Percentiles rank a stretch among this genome's conserved stretches.
Evolutionary conservation across 2,888 invertebrate genomes (phyloP).

Genomic region (Liopterus haemorrhoidalis): DNA sequence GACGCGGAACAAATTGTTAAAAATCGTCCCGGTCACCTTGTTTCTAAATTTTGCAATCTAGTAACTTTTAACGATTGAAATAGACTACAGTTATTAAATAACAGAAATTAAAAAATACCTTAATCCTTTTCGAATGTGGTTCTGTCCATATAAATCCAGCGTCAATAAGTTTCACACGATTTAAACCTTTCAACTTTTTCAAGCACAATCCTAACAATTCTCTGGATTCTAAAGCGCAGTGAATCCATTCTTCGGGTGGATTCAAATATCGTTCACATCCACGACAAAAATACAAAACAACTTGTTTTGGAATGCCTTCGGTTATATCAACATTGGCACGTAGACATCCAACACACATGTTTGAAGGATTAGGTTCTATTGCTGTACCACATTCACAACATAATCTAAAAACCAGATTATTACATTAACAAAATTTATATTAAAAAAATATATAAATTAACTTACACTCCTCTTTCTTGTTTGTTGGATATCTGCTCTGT

Average conservation of each 20-base stretch:
- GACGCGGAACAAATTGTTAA: too few relatives aligned
- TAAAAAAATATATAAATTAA: conserved; percentile 28
- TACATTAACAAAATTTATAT: conserved; percentile 4
- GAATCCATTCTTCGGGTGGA: conserved; percentile 85
- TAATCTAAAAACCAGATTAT: conserved; percentile 50
- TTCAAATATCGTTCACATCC: conserved; percentile 93
- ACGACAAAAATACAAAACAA: conserved; percentile 80
- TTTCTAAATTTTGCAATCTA: too few relatives aligned
- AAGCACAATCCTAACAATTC: conserved; percentile 86
- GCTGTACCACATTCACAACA: conserved; percentile 92
- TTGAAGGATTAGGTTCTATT: conserved; percentile 93
- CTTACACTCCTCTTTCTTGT: conserved; percentile 47
- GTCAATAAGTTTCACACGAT: conserved; percentile 85
- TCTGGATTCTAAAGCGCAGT: conserved; percentile 79
- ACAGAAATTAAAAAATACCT: conserved; percentile 51
- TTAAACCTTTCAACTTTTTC: conserved; percentile 85
- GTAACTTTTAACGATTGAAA: background rate
- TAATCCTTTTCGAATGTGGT: conserved; percentile 95
- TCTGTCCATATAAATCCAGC: conserved; percentile 99
- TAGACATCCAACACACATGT: conserved; percentile 95
- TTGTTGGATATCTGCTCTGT: conserved; percentile 40
- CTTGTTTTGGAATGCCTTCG: conserved; percentile 92
- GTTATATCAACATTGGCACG: conserved; percentile 91
- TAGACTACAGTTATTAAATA: conserved; percentile 1
- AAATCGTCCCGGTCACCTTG: too few relatives aligned